A percentile compares a stretch with the other conserved stretches of the same genome.
These are phyloP conservation scores for Papilio machaon DNA, from an alignment of 1,140 invertebrate genomes.

Conservation along the genomic window DNA sequence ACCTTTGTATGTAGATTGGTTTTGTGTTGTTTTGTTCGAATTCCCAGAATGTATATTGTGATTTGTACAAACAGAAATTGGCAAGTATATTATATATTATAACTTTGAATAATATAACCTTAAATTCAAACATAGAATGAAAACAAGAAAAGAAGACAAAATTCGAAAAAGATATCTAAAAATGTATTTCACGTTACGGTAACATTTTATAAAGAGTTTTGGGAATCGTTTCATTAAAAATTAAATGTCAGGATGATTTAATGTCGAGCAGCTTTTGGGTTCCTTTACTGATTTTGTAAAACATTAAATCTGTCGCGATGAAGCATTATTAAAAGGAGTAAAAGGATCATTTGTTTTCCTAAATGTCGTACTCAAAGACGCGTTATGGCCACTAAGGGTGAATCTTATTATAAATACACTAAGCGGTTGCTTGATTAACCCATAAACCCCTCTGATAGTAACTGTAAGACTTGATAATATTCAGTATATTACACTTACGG, in stretches of 20 bases:
- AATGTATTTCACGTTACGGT: not conserved
- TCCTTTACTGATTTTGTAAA: constrained; percentile 3
- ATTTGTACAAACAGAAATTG: not conserved
- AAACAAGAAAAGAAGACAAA: not conserved
- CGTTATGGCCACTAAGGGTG: too few relatives aligned
- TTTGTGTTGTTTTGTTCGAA: not conserved
- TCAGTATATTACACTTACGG: not conserved
- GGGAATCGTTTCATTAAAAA: not conserved
- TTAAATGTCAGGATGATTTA: not conserved
- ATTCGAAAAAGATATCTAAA: not conserved
- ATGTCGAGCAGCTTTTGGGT: not conserved
- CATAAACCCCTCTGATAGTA: not conserved
- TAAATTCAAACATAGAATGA: not conserved
- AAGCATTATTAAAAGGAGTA: not conserved
- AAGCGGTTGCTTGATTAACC: too few relatives aligned
- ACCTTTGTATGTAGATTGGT: constrained; percentile 1
- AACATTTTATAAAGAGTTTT: not conserved
- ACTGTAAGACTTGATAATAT: not conserved
- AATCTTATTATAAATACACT: too few relatives aligned
- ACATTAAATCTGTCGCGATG: not conserved
- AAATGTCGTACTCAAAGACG: too few relatives aligned
- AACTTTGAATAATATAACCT: too few relatives aligned
- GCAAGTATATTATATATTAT: too few relatives aligned
- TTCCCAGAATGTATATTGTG: not conserved
- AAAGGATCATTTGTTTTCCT: not conserved